Conservation (phyloP, 2,113 vertebrate species). For the Cricetomys ansorgei region DNA sequence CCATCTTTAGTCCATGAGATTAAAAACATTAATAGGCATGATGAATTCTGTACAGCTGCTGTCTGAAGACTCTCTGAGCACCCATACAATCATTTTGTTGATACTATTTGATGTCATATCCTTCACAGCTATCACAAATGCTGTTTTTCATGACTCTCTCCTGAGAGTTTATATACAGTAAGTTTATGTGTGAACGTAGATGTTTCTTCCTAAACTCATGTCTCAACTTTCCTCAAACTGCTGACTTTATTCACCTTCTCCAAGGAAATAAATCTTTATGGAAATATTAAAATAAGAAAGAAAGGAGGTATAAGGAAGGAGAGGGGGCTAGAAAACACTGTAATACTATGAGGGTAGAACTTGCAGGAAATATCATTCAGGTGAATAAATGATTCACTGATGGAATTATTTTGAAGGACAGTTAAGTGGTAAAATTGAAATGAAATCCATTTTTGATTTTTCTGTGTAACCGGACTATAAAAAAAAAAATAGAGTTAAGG, state of each 20-base stretch:
- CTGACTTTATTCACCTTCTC: not conserved
- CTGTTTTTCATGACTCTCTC: not conserved
- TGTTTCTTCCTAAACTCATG: not conserved
- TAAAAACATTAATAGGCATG: not conserved
- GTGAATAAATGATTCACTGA: not conserved
- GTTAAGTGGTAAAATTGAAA: not conserved
- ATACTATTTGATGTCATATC: too few species aligned
- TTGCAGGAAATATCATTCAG: not conserved
- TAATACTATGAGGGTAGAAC: not conserved
- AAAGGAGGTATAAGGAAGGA: too few species aligned
- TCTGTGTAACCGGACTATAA: not conserved
- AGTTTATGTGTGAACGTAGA: not conserved
- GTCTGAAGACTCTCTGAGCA: not conserved
- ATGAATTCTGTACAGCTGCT: not conserved
- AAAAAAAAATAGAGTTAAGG: not conserved
- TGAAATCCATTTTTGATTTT: not conserved
- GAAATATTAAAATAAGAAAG: not conserved
- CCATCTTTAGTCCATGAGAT: not conserved
- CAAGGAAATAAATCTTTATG: slow-evolving; percentile 4
- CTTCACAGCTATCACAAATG: not conserved
- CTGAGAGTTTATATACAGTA: not conserved
- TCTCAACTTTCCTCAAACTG: not conserved
- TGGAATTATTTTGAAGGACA: not conserved
- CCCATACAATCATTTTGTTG: not conserved
- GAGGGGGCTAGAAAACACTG: too few species aligned